These are phyloP conservation scores for Dynastes hyllus DNA, from an alignment of 2,888 invertebrate genomes.

Conservation along the genomic window DNA sequence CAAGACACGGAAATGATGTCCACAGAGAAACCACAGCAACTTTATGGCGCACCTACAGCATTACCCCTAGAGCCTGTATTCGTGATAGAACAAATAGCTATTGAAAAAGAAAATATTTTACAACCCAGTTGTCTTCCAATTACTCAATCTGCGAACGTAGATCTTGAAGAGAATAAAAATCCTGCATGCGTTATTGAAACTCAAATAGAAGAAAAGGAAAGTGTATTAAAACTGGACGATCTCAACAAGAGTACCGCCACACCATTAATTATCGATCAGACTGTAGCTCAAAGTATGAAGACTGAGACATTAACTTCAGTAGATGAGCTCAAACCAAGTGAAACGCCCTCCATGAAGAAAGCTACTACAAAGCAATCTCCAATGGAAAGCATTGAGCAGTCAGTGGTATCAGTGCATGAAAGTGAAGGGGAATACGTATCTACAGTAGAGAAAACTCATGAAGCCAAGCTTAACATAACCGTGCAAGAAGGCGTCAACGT, in stretches of 20 bases:
- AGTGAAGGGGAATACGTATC: slow-evolving; percentile 61
- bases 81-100: slow-evolving; percentile 55
- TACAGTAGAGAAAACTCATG: slow-evolving; percentile 51
- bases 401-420: slow-evolving; percentile 63
- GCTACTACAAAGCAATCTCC: slow-evolving; percentile 62
- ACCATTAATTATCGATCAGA: slow-evolving; percentile 56
- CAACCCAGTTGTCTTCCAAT: slow-evolving; percentile 40
- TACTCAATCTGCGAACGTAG: slow-evolving; percentile 39
- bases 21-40: slow-evolving; percentile 59
- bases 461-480: slow-evolving; percentile 53
- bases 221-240: slow-evolving; percentile 61
- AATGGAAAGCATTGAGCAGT: slow-evolving; percentile 62
- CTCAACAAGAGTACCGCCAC: slow-evolving; percentile 62
- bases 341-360: slow-evolving; percentile 50
- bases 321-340: slow-evolving; percentile 44
- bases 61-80: slow-evolving; percentile 17
- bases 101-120: slow-evolving; percentile 55
- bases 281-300: slow-evolving; percentile 56
- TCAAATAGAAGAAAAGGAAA: slow-evolving; percentile 65
- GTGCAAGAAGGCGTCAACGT: slow-evolving; percentile 67
- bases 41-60: slow-evolving; percentile 60
- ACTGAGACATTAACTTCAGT: slow-evolving; percentile 53
- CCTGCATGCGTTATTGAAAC: slow-evolving; percentile 62
- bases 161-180: slow-evolving; percentile 56
- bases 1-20: slow-evolving; percentile 59